Evolutionary conservation across 2,888 invertebrate species (phyloP), one percentile per base, ranked within the genome.

Genomic region (Diogma glabrata): DNA sequence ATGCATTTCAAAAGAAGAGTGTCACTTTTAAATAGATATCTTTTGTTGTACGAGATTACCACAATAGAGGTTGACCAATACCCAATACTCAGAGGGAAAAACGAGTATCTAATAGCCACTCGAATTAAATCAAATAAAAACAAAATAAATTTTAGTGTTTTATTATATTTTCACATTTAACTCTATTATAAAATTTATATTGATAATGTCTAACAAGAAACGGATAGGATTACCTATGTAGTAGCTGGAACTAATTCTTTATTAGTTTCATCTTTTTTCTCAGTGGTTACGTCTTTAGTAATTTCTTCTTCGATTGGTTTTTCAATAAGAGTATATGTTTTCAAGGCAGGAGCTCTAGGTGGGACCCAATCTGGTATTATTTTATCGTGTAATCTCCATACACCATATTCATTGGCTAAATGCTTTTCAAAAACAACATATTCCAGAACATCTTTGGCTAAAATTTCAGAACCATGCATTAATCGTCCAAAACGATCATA

Each of bases 381-480:
- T 73, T 97, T 99, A 51, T 80, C 87, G 62, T 97, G 97, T 28
- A 99, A 67, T 47, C 96, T 76, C 99, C 99, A 99, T 1, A 65
- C 64, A 0, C 96, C 95, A 61, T 97, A 93, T 53, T 84, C 72
- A 64, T 93, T 87, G 1, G 93, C 79, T 23, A 99, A 72, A 65
- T 96, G 94, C 63, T 93, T 96, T 68, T 99, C 99, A 66, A 94
- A 95, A 0, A 99, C 94, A 0, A 97, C 83, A 67, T 97, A 99
- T 64, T 99, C 99, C 8, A 99, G 69, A 0, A 94, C 93, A 67
- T 96, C 94, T 67, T 94, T 94, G 1, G 84, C 83, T 1, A 93
- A 61, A 49, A 87, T 83, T 66, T 94, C 91, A 64, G 88, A 91
- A 46, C 99, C 99, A 65, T 91, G 85, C 71, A 95, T 78, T 1